Evolutionary conservation across 2,888 invertebrate species (phyloP).

Genomic region (Sinopyrophorus schimmeli): DNA sequence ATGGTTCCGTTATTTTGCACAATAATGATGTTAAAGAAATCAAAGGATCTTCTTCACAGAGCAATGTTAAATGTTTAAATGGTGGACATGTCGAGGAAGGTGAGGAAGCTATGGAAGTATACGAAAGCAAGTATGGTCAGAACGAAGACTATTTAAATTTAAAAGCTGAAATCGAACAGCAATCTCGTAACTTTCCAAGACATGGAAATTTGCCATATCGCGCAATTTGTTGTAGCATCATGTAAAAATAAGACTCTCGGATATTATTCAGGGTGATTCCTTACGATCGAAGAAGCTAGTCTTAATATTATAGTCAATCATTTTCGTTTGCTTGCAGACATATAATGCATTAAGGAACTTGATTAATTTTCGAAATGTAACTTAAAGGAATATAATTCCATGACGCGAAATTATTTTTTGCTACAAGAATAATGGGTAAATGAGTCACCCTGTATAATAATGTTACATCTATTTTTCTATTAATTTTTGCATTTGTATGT

Average conservation of each 20-base stretch:
- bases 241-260: slow-evolving; percentile 43
- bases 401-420: no score
- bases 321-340: no score
- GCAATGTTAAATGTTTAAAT: slow-evolving; percentile 8
- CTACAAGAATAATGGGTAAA: no score
- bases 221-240: slow-evolving; percentile 53
- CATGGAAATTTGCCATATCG: slow-evolving; percentile 50
- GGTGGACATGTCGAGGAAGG: slow-evolving; percentile 34
- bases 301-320: no score
- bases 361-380: no score
- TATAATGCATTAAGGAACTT: no score
- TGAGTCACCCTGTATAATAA: no score
- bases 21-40: slow-evolving; percentile 10
- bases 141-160: slow-evolving; percentile 51
- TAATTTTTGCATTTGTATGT: slow-evolving; percentile 27
- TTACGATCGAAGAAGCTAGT: no score
- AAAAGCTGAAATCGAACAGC: slow-evolving; percentile 44
- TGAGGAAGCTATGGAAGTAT: slow-evolving; percentile 47
- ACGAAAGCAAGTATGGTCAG: slow-evolving; percentile 54
- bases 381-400: no score
- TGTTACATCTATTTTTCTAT: slow-evolving; percentile 28
- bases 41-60: slow-evolving; percentile 9
- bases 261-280: slow-evolving; percentile 4
- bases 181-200: slow-evolving; percentile 38
- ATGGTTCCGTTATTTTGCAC: slow-evolving; percentile 6